Percentiles rank a stretch among this genome's conserved stretches.
These are phyloP conservation scores for Heliconius eleuchia DNA, from an alignment of 1,140 invertebrate species.

Conservation along the genomic window DNA sequence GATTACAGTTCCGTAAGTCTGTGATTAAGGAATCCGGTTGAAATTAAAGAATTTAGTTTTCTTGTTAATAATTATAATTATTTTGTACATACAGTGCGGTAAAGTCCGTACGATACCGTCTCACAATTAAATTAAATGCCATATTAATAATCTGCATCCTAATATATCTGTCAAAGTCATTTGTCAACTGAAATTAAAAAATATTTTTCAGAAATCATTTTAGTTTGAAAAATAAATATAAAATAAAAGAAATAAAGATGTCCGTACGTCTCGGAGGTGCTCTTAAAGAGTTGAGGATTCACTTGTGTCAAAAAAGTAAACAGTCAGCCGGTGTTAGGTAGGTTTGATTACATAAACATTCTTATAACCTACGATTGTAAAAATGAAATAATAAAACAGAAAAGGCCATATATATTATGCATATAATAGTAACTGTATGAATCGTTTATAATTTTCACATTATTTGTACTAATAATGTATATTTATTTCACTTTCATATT, in stretches of 20 bases:
- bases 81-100: too few species aligned
- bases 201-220: background rate
- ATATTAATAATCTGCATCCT: background rate
- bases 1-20: too few species aligned
- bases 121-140: too few species aligned
- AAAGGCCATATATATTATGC: too few species aligned
- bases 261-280: slow-evolving; percentile 84
- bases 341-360: slow-evolving; percentile 74
- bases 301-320: slow-evolving; percentile 90
- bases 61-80: too few species aligned
- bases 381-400: background rate
- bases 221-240: background rate
- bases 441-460: background rate
- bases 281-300: slow-evolving; percentile 91
- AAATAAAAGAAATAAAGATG: slow-evolving; percentile 40
- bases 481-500: too few species aligned
- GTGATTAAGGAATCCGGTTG: too few species aligned
- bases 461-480: background rate
- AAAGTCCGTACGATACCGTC: too few species aligned
- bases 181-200: background rate
- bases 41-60: too few species aligned
- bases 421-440: too few species aligned
- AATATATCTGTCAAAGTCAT: background rate
- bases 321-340: slow-evolving; percentile 92
- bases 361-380: slow-evolving; percentile 45